Percentiles rank a stretch among this genome's conserved stretches.
Conservation (phyloP, 2,113 vertebrate species). For the Ammospiza nelsoni region DNA sequence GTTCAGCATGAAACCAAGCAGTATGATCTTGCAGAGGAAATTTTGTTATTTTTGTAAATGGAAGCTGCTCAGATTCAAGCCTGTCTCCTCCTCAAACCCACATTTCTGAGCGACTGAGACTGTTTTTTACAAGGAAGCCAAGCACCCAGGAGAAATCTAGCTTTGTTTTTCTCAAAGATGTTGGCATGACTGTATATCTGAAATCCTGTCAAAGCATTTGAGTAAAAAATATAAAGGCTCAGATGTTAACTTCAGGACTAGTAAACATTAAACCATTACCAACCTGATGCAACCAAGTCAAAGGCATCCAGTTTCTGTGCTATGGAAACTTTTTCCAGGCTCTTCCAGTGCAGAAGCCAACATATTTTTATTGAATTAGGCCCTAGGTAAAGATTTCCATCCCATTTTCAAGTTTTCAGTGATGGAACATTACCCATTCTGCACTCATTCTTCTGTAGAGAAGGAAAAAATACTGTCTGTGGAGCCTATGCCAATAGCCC, state of each 20-base stretch:
- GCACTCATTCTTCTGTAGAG: neutral
- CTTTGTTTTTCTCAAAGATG: neutral
- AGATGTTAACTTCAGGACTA: constrained; percentile 29
- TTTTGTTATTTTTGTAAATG: neutral
- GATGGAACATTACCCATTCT: neutral
- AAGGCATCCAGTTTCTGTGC: constrained; percentile 42
- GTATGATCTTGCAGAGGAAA: neutral
- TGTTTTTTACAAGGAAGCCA: constrained; percentile 17
- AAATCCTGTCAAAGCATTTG: constrained; percentile 23
- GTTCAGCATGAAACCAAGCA: neutral
- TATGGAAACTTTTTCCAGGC: constrained; percentile 56
- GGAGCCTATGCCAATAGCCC: neutral
- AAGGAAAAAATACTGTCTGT: constrained; percentile 16
- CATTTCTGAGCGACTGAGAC: neutral
- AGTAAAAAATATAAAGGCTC: constrained; percentile 34
- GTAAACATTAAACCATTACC: constrained; percentile 40
- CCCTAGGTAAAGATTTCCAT: constrained; percentile 56
- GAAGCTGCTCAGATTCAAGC: constrained; percentile 6
- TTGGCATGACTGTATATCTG: neutral
- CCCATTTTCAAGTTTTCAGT: constrained; percentile 35
- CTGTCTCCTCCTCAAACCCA: neutral
- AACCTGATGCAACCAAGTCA: constrained; percentile 36
- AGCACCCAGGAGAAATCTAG: constrained; percentile 3
- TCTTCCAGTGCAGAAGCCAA: constrained; percentile 54
- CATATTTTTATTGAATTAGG: constrained; percentile 49